Evolutionary conservation across 2,797 vertebrate genomes (phyloP).

Genomic region (Sebastes oblongus): DNA sequence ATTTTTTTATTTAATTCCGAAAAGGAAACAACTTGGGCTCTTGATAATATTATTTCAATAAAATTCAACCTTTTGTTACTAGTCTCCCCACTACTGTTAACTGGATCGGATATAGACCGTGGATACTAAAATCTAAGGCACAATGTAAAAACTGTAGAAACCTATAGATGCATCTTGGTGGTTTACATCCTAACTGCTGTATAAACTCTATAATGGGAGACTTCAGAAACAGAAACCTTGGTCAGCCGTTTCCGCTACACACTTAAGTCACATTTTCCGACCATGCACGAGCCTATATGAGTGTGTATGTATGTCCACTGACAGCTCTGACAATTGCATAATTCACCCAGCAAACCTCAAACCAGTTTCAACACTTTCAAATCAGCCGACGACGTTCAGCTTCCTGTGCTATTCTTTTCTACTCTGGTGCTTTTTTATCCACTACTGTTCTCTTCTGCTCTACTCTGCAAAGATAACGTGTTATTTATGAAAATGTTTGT

Average conservation of each 20-base stretch:
- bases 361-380: constrained; percentile 50
- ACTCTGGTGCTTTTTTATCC: neutral
- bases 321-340: constrained; percentile 52
- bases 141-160: neutral
- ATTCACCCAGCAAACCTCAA: constrained; percentile 31
- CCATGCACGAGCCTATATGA: neutral
- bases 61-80: neutral
- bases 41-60: neutral
- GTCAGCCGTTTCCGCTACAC: neutral
- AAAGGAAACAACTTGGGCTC: neutral
- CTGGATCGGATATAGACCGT: neutral
- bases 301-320: constrained; percentile 39
- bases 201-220: neutral
- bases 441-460: neutral
- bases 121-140: neutral
- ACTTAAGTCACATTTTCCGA: constrained; percentile 63
- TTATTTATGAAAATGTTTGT: neutral
- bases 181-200: neutral
- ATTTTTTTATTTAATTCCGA: too few species aligned
- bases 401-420: constrained; percentile 49
- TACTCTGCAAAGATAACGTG: neutral
- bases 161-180: neutral
- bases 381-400: neutral
- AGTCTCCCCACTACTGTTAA: neutral
- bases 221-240: constrained; percentile 47